phyloP scores from a whole-genome alignment of 2,888 invertebrate genomes.

The Perdita meconis region DNA sequence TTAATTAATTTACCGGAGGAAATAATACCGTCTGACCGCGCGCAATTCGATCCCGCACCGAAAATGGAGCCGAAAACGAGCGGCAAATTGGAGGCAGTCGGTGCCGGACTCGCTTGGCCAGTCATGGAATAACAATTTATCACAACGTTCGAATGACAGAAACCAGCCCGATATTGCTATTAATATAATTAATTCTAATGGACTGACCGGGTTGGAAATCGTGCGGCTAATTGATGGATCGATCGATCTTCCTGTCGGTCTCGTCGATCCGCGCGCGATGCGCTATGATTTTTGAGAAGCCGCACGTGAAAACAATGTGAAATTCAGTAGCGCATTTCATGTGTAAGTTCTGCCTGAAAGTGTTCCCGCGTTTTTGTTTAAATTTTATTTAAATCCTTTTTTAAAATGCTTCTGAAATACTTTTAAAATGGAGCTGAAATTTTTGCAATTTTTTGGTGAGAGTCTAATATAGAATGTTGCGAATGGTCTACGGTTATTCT shows the following conservation, averaged over 20 bases:
- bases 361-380: too few species aligned
- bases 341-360: too few species aligned
- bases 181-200: conserved; percentile 70
- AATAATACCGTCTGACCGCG: conserved; percentile 58
- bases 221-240: conserved; percentile 61
- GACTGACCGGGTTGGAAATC: conserved; percentile 48
- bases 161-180: conserved; percentile 56
- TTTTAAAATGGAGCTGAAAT: too few species aligned
- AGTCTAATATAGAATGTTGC: too few species aligned
- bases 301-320: background rate
- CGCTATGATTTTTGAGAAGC: background rate
- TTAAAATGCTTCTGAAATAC: too few species aligned
- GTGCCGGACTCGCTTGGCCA: conserved; percentile 10
- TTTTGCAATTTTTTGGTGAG: too few species aligned
- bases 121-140: conserved; percentile 64
- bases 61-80: conserved; percentile 55
- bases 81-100: conserved; percentile 46
- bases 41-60: conserved; percentile 47
- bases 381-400: too few species aligned
- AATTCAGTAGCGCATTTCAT: conserved; percentile 5
- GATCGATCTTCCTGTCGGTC: conserved; percentile 50
- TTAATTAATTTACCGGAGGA: conserved; percentile 66
- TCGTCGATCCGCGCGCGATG: conserved; percentile 9
- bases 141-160: conserved; percentile 56
- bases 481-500: too few species aligned